These are phyloP conservation scores for Habroteleia sp. DNA, from an alignment of 2,888 invertebrate genomes.

Conservation along the genomic window DNA sequence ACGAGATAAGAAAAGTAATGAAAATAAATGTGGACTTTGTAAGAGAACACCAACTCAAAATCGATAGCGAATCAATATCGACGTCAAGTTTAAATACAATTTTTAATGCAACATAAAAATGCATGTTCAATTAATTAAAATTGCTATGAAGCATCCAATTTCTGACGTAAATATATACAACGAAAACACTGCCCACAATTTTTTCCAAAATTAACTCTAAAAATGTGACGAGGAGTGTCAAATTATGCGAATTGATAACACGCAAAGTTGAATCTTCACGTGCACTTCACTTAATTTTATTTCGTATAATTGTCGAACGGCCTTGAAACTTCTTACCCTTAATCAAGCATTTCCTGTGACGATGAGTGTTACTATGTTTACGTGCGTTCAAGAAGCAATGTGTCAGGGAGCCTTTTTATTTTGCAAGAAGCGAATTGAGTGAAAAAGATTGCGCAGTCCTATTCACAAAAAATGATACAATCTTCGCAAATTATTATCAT, in stretches of 20 bases:
- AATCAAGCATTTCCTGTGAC: conserved; percentile 28
- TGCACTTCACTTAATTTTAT: conserved; percentile 31
- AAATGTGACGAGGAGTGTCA: too few species aligned
- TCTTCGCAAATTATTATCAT: conserved; percentile 21
- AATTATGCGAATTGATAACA: conserved; percentile 22
- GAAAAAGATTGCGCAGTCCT: too few species aligned
- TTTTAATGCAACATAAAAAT: too few species aligned
- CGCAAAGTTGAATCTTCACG: conserved; percentile 20
- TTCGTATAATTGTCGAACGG: conserved; percentile 8
- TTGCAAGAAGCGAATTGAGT: neutral
- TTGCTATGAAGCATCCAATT: too few species aligned
- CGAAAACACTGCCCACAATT: neutral
- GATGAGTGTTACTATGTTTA: conserved; percentile 33
- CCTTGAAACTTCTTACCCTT: conserved; percentile 35
- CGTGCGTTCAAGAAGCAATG: conserved; percentile 1
- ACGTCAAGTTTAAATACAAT: too few species aligned
- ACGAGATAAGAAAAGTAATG: too few species aligned
- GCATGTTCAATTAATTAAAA: too few species aligned
- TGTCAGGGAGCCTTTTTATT: conserved; percentile 24
- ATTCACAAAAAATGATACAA: conserved; percentile 22
- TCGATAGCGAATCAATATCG: too few species aligned
- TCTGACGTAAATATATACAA: too few species aligned
- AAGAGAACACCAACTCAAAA: too few species aligned
- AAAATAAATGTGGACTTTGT: too few species aligned
- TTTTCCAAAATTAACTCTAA: too few species aligned